Evolutionary conservation across 2,888 invertebrate genomes (phyloP).

Genomic region (Masnerella sp.): DNA sequence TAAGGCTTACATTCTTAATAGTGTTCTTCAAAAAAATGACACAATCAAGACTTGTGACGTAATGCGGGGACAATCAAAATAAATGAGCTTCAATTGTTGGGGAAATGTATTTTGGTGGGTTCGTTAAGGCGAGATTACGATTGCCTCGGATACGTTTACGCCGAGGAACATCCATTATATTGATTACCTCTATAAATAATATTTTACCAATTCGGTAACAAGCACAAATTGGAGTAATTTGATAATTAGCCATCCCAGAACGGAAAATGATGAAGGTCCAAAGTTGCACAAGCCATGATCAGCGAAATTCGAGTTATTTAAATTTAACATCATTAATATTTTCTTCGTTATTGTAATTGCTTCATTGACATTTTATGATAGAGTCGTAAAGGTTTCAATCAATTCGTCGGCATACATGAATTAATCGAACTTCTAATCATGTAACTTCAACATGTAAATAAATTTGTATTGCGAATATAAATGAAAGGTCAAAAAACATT

Average conservation of each 20-base stretch:
- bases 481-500: conserved; percentile 17
- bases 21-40: conserved; percentile 24
- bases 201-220: conserved; percentile 18
- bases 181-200: conserved; percentile 35
- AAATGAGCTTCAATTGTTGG: conserved; percentile 42
- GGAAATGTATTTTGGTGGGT: conserved; percentile 43
- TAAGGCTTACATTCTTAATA: not conserved
- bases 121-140: conserved; percentile 26
- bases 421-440: not conserved
- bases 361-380: not conserved
- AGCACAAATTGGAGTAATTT: conserved; percentile 20
- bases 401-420: not conserved
- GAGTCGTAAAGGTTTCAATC: not conserved
- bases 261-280: not conserved
- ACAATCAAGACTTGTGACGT: conserved; percentile 22
- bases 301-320: not conserved
- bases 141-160: conserved; percentile 9
- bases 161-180: conserved; percentile 11
- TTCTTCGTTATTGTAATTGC: not conserved
- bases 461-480: conserved; percentile 5
- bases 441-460: conserved; percentile 9
- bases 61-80: conserved; percentile 43
- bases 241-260: conserved; percentile 5
- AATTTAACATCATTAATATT: not conserved
- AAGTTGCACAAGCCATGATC: not conserved